These are phyloP conservation scores for Oreochromis grahami DNA, from an alignment of 2,797 vertebrate genomes.

Conservation along the genomic window DNA sequence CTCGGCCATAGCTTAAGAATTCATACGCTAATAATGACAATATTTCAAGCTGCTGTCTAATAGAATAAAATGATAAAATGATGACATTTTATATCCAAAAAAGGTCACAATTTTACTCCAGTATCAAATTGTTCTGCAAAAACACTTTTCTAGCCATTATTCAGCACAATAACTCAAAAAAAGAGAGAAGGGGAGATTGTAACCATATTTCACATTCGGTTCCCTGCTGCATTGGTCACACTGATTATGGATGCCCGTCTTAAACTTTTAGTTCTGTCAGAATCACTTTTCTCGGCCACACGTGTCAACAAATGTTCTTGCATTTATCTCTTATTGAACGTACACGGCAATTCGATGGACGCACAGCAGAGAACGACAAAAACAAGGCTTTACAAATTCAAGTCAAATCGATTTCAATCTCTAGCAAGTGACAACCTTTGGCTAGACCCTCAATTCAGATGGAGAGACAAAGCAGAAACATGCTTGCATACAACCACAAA, in stretches of 20 bases:
- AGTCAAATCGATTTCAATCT: neutral
- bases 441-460: neutral
- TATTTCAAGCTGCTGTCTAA: neutral
- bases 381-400: neutral
- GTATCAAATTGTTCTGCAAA: neutral
- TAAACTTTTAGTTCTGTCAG: neutral
- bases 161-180: neutral
- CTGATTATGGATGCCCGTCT: neutral
- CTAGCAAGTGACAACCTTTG: neutral
- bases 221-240: fast-evolving
- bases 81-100: neutral
- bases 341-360: neutral
- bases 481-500: neutral
- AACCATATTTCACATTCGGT: neutral
- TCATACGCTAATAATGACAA: neutral
- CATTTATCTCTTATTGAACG: neutral
- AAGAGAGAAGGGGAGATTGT: neutral
- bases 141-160: neutral
- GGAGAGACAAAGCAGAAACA: neutral
- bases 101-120: neutral
- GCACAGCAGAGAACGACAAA: neutral
- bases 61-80: neutral
- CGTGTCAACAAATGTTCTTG: neutral
- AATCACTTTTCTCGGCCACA: neutral
- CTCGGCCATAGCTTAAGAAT: neutral